phyloP scores from a whole-genome alignment of 1,140 invertebrate genomes.

The Diorhabda sublineata region DNA sequence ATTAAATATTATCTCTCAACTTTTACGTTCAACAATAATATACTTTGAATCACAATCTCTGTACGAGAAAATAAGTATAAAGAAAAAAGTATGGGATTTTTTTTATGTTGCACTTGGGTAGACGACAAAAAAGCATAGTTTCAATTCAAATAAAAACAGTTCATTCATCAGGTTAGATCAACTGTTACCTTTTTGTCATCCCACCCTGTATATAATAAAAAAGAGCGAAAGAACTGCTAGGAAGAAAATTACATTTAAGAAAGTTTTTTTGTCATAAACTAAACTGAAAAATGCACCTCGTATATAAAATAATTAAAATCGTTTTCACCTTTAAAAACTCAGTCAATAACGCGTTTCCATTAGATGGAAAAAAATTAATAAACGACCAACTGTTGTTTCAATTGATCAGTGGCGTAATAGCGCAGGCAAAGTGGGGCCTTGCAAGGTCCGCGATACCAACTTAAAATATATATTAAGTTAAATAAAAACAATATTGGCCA shows the following conservation, averaged over 20 bases:
- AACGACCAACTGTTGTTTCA: too few species aligned
- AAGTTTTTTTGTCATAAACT: background rate
- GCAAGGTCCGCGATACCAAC: too few species aligned
- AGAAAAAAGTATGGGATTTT: slow-evolving; percentile 1
- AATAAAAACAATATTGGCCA: too few species aligned
- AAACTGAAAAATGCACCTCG: background rate
- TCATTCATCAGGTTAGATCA: background rate
- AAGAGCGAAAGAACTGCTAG: background rate
- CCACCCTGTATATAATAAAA: background rate
- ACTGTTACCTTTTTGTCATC: background rate
- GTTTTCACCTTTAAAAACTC: slow-evolving; percentile 22
- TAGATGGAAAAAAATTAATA: slow-evolving; percentile 21
- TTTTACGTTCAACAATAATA: slow-evolving; percentile 32
- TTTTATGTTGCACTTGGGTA: background rate
- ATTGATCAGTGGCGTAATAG: too few species aligned
- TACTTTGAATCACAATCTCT: slow-evolving; percentile 29
- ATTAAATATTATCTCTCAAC: slow-evolving; percentile 32
- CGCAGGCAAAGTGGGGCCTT: too few species aligned
- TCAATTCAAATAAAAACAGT: background rate
- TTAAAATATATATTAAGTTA: too few species aligned
- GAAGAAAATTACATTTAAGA: too few species aligned
- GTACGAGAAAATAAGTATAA: slow-evolving; percentile 19
- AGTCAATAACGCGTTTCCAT: slow-evolving; percentile 26
- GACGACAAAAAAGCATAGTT: background rate
- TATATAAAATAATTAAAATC: slow-evolving; percentile 1